Evolutionary conservation across 2,113 vertebrate genomes (phyloP), one percentile per base, ranked within the genome.

Genomic region (Anguilla rostrata): DNA sequence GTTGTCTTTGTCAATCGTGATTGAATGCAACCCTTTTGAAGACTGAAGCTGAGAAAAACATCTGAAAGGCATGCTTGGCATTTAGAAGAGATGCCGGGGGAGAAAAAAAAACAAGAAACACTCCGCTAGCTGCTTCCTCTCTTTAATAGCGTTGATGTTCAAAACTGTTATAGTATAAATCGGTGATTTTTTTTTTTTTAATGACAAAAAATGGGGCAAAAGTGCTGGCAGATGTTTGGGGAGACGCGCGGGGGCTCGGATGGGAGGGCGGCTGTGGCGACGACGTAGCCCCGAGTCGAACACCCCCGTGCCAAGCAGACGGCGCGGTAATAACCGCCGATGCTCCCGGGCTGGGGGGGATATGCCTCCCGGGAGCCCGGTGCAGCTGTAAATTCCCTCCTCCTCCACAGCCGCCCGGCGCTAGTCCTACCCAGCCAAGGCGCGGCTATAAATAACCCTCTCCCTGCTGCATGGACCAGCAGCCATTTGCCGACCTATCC

Each of bases 181-280:
- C 57, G 46, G 56, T 80, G 16, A 71, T 49, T 41, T 75, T 20
- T 63, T 34, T 34, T 34, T 34, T 34, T 34, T 34, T 34, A 34
- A 43, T 41, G 63, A 66, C 18, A 26, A 66, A 66, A 78, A 84
- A 41, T 84, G n/a, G 84, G 43, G 53, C 75, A 56, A 78, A 85
- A 79, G 40, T 53, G 63, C 43, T 20, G 84, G 75, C 41, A 43
- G 82, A 83, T 57, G 82, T 83, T 56, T 40, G 16, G 56, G 82
- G 82, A 60, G 82, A 60, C 5, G 12, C 29, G n/a, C 34, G 11
- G 56, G 34, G n/a, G 12, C 71, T 60, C n/a, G 66, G 43, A n/a
- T 22, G 7, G 40, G n/a, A 43, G 2, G 22, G 41, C 9, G 71
- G 16, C 22, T 20, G n/a, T 6, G 14, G 26, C 40, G 26, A 14